Evolutionary conservation across 2,888 invertebrate species (phyloP).

Genomic region (Dinocampus coccinellae): DNA sequence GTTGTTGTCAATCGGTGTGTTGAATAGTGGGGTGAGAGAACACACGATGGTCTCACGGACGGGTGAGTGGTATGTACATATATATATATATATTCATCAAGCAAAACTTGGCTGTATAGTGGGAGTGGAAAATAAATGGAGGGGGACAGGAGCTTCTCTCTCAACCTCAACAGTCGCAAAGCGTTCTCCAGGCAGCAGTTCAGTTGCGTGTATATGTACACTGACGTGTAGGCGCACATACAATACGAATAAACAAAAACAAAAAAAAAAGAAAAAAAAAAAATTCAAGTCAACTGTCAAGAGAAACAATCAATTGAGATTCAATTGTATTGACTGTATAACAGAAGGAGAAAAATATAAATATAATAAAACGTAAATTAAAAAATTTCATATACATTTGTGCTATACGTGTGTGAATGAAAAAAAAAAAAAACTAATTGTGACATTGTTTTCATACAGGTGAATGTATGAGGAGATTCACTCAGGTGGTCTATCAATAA

Average conservation of each 20-base stretch:
- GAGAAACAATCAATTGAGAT: neutral
- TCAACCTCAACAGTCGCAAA: constrained; percentile 14
- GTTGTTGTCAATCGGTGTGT: neutral
- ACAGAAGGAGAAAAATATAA: neutral
- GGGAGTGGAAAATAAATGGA: too few relatives aligned
- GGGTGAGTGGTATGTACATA: neutral
- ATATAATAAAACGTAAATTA: too few relatives aligned
- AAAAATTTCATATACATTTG: too few relatives aligned
- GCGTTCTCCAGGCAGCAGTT: constrained; percentile 52
- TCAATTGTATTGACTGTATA: neutral
- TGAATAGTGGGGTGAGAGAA: neutral
- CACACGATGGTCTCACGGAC: neutral
- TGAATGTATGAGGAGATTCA: too few relatives aligned
- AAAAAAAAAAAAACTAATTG: too few relatives aligned
- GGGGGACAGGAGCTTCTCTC: neutral
- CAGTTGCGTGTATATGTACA: constrained; percentile 53
- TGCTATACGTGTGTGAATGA: too few relatives aligned
- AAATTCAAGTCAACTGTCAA: neutral
- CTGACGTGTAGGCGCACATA: constrained; percentile 49
- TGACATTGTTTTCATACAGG: too few relatives aligned
- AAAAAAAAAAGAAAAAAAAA: neutral
- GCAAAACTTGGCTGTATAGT: constrained; percentile 1
- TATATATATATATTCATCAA: neutral
- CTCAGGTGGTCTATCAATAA: too few relatives aligned
- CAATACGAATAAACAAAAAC: constrained; percentile 1